A percentile compares a stretch with the other conserved stretches of the same genome.
Conservation (phyloP, 2,888 invertebrate genomes). For the Actias luna region DNA sequence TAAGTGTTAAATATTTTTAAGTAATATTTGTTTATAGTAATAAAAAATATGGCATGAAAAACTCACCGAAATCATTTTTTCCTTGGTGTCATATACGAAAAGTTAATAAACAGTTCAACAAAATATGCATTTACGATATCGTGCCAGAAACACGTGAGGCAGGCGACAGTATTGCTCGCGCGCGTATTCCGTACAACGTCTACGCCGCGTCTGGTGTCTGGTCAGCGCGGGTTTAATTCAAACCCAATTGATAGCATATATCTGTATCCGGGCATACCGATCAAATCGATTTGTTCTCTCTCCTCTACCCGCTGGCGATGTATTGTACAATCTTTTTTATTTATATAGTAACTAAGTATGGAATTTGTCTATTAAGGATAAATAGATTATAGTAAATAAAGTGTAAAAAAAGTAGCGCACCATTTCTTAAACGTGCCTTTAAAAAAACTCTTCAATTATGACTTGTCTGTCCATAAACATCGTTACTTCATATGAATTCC, state of each 20-base stretch:
- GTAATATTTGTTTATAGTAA: not conserved
- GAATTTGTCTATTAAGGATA: no score
- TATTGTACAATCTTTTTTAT: not conserved
- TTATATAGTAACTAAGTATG: not conserved
- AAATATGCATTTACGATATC: constrained; percentile 20
- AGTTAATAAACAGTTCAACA: not conserved
- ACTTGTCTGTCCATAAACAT: no score
- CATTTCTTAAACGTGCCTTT: not conserved
- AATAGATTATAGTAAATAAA: not conserved
- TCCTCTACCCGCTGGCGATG: not conserved
- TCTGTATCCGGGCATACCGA: constrained; percentile 22
- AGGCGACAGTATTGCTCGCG: constrained; percentile 23
- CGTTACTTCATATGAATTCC: no score
- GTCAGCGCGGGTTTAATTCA: constrained; percentile 23
- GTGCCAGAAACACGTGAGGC: constrained; percentile 13
- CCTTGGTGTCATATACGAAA: constrained; percentile 15
- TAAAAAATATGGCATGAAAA: not conserved
- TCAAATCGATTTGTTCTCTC: constrained; percentile 8
- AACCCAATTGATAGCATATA: constrained; percentile 45
- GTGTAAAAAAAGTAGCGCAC: not conserved
- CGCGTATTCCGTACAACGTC: constrained; percentile 64
- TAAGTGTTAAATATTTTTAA: not conserved
- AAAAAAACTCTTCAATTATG: no score
- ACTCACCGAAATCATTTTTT: constrained; percentile 31
- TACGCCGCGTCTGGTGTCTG: constrained; percentile 57